Evolutionary conservation across 2,888 invertebrate genomes (phyloP), one percentile per base, ranked within the genome.

Genomic region (Drosophila parthenogenetica): DNA sequence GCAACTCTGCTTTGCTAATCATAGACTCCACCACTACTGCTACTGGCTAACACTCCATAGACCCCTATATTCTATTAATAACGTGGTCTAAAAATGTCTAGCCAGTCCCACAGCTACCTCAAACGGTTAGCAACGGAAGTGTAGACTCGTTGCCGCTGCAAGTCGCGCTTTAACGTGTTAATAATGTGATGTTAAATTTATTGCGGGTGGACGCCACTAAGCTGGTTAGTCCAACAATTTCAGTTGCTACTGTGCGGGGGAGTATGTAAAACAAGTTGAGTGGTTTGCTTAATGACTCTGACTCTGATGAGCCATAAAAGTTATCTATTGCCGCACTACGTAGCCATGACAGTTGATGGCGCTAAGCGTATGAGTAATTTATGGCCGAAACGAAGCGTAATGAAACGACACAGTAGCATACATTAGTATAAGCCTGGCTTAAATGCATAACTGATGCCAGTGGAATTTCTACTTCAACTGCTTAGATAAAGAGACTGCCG

Each of bases 201-300:
- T 85, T 80, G 85, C 87, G 88, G 85, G 88, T 80, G 84, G 81
- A 80, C 73, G 74, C 63, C 73, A 88, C 71, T 88, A 80, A 86
- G 78, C 86, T 80, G 82, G 73, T 63, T 65, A 76, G 73, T 53
- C 54, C 65, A 67, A 61, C 64, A 46, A 16, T 2, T 11, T n/a
- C 66, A 71, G 55, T 61, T 50, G 49, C 57, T 14, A 42, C 37
- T 49, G 55, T 64, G 29, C 29, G 29, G 29, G 13, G 35, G 35
- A 35, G 35, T 35, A 60, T 76, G 73, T 49, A 62, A 66, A 74
- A 46, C 66, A 58, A 69, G 59, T 65, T 65, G 61, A 63, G 32
- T 69, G 69, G 69, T 69, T 72, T 76, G 61, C 29, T 73, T 72
- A 74, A 74, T 62, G 73, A 74, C 77, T 68, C 42, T 62, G 73